Conservation (phyloP, 2,797 vertebrate species). For the Cossypha dichroa region DNA sequence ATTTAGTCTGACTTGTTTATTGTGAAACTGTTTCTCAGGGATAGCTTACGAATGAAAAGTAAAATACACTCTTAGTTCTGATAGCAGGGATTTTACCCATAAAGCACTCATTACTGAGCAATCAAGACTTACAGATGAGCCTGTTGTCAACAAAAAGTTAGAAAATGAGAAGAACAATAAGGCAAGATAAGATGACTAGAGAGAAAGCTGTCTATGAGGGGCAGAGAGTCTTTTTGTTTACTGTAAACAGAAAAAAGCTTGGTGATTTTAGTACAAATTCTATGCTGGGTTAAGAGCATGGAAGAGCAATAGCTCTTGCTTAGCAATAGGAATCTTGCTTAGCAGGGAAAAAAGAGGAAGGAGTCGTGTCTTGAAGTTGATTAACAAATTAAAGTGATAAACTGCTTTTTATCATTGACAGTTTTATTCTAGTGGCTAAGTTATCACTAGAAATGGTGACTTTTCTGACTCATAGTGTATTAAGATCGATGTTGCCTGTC, state of each 20-base stretch:
- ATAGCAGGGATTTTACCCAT: neutral
- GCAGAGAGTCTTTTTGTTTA: neutral
- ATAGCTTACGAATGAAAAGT: neutral
- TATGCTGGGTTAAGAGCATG: neutral
- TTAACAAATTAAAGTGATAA: neutral
- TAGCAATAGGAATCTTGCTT: neutral
- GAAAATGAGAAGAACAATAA: neutral
- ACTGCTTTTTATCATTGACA: neutral
- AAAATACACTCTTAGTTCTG: neutral
- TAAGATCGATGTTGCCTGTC: neutral
- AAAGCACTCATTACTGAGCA: neutral
- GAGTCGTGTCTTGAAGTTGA: neutral
- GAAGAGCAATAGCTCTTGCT: neutral
- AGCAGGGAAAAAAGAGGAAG: neutral
- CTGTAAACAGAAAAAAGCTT: neutral
- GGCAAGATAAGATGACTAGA: neutral
- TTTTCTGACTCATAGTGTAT: neutral
- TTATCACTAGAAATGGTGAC: neutral
- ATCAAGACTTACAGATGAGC: neutral
- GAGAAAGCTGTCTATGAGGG: neutral
- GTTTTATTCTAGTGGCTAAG: neutral
- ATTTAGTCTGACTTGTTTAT: neutral
- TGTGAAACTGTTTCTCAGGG: neutral
- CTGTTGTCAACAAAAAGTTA: neutral
- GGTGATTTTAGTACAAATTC: neutral